Conservation (phyloP, 2,797 vertebrate genomes). For the Sphaeramia orbicularis region DNA sequence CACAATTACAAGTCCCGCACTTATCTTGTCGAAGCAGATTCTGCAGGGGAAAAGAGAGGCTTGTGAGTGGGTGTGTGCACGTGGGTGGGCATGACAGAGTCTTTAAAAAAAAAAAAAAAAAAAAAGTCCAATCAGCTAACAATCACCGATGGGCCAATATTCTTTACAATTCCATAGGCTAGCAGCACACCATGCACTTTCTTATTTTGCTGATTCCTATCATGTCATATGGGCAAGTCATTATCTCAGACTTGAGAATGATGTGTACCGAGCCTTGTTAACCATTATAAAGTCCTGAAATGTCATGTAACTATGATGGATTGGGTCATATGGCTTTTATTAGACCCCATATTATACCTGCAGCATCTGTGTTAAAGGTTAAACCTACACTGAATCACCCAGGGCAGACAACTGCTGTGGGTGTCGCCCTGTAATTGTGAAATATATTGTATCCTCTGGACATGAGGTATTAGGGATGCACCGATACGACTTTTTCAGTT, state of each 20-base stretch:
- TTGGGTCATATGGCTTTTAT: conserved; percentile 67
- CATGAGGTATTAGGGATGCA: conserved; percentile 5
- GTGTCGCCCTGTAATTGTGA: conserved; percentile 46
- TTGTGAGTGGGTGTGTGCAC: conserved; percentile 27
- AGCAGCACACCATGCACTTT: conserved; percentile 28
- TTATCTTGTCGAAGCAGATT: conserved; percentile 85
- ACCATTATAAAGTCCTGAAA: conserved; percentile 61
- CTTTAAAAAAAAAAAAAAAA: conserved; percentile 38
- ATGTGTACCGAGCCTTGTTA: conserved; percentile 67
- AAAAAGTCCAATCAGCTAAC: conserved; percentile 51
- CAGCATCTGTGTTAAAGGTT: conserved; percentile 74
- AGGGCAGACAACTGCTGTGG: conserved; percentile 34
- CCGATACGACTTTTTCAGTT: background rate
- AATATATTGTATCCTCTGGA: conserved; percentile 34
- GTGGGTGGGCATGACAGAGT: conserved; percentile 20
- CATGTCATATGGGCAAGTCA: conserved; percentile 36
- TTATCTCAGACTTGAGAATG: conserved; percentile 56
- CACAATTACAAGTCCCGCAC: conserved; percentile 82
- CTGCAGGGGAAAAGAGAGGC: conserved; percentile 62
- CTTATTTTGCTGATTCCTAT: conserved; percentile 31
- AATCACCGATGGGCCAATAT: conserved; percentile 44
- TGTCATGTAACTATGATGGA: conserved; percentile 74
- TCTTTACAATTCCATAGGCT: conserved; percentile 38
- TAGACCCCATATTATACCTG: conserved; percentile 67
- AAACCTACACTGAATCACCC: conserved; percentile 63